A percentile compares a stretch with the other conserved stretches of the same genome.
phyloP scores from a whole-genome alignment of 2,113 vertebrate species.

The Limanda limanda region DNA sequence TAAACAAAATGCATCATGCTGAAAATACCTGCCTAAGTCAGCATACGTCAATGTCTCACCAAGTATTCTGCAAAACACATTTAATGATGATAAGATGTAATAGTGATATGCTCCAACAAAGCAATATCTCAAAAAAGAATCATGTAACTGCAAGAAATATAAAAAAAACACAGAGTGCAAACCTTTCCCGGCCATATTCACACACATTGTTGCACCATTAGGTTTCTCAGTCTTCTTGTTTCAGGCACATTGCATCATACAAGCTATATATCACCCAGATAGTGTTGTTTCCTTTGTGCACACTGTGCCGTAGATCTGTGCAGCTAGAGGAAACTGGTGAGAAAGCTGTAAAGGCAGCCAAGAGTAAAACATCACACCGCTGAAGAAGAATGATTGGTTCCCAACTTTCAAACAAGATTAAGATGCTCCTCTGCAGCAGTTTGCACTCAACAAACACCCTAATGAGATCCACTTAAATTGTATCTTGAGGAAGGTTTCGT shows the following conservation, averaged over 20 bases:
- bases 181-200: conserved; percentile 1
- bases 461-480: conserved; percentile 7
- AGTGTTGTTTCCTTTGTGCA: conserved; percentile 5
- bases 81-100: conserved; percentile 11
- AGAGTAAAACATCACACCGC: conserved; percentile 1
- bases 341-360: conserved; percentile 7
- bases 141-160: conserved; percentile 15
- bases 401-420: conserved; percentile 30
- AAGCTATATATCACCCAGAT: conserved; percentile 30
- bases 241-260: conserved; percentile 57
- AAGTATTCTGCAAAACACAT: conserved; percentile 12
- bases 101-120: not conserved
- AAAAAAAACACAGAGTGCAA: not conserved
- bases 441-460: conserved; percentile 21
- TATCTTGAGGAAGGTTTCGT: conserved; percentile 5
- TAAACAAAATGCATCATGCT: conserved; percentile 11
- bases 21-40: conserved; percentile 9
- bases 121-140: conserved; percentile 5
- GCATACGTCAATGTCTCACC: not conserved
- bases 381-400: conserved; percentile 1
- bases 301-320: conserved; percentile 12
- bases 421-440: conserved; percentile 20
- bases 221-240: conserved; percentile 34
- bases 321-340: conserved; percentile 5
- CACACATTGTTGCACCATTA: conserved; percentile 15